phyloP scores from a whole-genome alignment of 2,113 vertebrate genomes.

The Symphodus melops region DNA sequence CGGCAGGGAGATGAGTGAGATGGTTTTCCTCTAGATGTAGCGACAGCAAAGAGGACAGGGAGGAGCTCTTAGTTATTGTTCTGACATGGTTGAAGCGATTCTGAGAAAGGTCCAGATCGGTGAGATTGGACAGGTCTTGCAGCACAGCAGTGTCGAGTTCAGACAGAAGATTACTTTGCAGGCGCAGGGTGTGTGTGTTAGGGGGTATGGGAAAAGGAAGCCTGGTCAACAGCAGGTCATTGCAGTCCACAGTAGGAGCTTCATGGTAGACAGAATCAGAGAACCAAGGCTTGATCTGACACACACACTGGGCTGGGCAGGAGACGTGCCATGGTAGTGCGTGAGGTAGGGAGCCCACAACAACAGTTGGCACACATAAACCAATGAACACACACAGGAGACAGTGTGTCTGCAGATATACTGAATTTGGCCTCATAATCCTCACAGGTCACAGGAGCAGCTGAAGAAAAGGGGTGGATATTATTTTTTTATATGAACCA shows the following conservation, averaged over 20 bases:
- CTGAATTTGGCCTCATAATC: constrained; percentile 75
- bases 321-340: constrained; percentile 89
- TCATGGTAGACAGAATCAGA: constrained; percentile 91
- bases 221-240: constrained; percentile 86
- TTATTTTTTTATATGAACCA: constrained; percentile 39
- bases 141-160: constrained; percentile 83
- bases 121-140: constrained; percentile 87
- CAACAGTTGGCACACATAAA: constrained; percentile 66
- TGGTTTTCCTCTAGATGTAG: constrained; percentile 94
- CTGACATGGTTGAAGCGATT: constrained; percentile 86
- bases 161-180: constrained; percentile 92
- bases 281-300: constrained; percentile 95
- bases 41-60: constrained; percentile 87
- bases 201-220: constrained; percentile 84
- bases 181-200: constrained; percentile 89
- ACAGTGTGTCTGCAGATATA: constrained; percentile 76
- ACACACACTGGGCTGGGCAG: constrained; percentile 87
- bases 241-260: constrained; percentile 94
- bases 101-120: constrained; percentile 93
- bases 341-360: constrained; percentile 79
- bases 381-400: constrained; percentile 79
- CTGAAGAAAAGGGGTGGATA: constrained; percentile 47
- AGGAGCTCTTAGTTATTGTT: constrained; percentile 76
- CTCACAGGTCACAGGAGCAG: constrained; percentile 43
- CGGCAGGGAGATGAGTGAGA: constrained; percentile 84